Evolutionary conservation across 2,888 invertebrate species (phyloP).

Genomic region (Elmis aenea): DNA sequence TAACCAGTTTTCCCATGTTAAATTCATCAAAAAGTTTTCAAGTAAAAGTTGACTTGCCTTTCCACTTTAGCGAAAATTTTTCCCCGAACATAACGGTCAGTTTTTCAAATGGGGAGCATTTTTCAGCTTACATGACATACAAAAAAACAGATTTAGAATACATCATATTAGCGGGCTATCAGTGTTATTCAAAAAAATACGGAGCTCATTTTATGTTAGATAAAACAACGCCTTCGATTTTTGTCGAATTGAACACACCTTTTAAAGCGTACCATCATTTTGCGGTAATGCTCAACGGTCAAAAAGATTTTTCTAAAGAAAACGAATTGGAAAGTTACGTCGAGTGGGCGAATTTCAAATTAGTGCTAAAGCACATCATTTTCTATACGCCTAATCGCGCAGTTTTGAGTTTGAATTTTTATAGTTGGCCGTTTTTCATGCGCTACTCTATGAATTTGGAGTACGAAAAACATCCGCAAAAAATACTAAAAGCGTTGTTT

Average conservation of each 20-base stretch:
- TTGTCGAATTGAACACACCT: slow-evolving; percentile 6
- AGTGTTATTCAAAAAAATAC: background rate
- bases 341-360: too few species aligned
- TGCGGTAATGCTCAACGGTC: slow-evolving; percentile 2
- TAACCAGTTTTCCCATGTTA: too few species aligned
- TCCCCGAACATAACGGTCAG: slow-evolving; percentile 3
- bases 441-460: slow-evolving; percentile 13
- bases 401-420: too few species aligned
- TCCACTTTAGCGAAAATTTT: slow-evolving; percentile 4
- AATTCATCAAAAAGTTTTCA: too few species aligned
- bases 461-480: slow-evolving; percentile 9
- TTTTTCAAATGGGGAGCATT: slow-evolving; percentile 1
- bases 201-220: slow-evolving; percentile 1
- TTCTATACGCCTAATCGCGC: too few species aligned
- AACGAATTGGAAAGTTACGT: too few species aligned
- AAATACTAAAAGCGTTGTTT: slow-evolving; percentile 9
- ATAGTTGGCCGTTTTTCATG: too few species aligned
- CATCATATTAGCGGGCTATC: slow-evolving; percentile 4
- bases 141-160: background rate
- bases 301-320: slow-evolving; percentile 1
- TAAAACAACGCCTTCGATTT: slow-evolving; percentile 4
- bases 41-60: slow-evolving; percentile 3
- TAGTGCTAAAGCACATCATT: too few species aligned
- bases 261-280: too few species aligned
- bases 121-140: slow-evolving; percentile 1